Evolutionary conservation across 2,113 vertebrate genomes (phyloP), one percentile per base, ranked within the genome.

Genomic region (Tonatia bakeri): DNA sequence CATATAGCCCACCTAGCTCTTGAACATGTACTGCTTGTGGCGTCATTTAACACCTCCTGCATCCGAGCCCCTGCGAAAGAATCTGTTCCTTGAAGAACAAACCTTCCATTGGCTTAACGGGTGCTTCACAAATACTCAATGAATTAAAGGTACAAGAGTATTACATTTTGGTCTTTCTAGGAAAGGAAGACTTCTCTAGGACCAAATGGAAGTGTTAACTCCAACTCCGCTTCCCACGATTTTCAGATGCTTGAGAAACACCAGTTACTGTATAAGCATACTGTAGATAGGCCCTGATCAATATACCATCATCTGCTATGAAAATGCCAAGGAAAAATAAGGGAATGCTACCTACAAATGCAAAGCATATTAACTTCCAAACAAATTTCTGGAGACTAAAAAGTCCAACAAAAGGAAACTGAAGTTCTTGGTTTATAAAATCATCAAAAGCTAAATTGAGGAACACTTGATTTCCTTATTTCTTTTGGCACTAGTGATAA

Each of bases 401-500:
- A 96, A 87, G 38, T 17, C 79, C 84, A 70, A 86, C 73, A 79
- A 40, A 92, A 64, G 43, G 76, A 93, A 87, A 94, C n/a, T 38
- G 4, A 87, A 90, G 28, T 33, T 70, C 54, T 91, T 80, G 47
- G 17, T 96, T 64, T 83, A 33, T 64, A 82, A 93, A 82, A 82
- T 54, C 67, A 96, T 88, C 22, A 91, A 86, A 91, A 59, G 76
- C 87, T 95, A 91, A 85, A 97, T 0, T 33, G 54, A 96, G 98
- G 91, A 98, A 97, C 52, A 13, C 82, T 95, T 97, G 3, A 38
- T 54, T 95, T 97, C 93, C 75, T 95, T 98, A 94, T 97, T 98
- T 98, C 95, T 95, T 40, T 96, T 98, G 98, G 97, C 96, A 91
- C 1, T 0, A 92, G 73, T 67, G 83, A 87, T 72, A 83, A 94